Evolutionary conservation across 2,113 vertebrate species (phyloP).

Genomic region (Hypomesus transpacificus): DNA sequence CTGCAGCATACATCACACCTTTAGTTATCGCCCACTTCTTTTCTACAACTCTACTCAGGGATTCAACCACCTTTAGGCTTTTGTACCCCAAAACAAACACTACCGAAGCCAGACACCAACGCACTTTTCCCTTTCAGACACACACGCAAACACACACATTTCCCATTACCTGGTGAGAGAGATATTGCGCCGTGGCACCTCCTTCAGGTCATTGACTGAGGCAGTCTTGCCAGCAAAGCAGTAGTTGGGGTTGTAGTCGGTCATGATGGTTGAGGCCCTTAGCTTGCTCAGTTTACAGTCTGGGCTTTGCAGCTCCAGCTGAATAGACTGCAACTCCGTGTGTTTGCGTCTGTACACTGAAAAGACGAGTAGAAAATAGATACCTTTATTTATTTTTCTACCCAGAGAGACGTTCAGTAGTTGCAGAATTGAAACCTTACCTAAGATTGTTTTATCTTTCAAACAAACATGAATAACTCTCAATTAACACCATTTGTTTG

Average conservation of each 20-base stretch:
- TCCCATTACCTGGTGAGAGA: conserved; percentile 87
- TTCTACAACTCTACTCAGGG: too few relatives aligned
- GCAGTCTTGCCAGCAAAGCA: conserved; percentile 96
- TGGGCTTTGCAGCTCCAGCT: conserved; percentile 96
- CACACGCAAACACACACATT: not conserved
- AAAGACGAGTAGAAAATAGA: not conserved
- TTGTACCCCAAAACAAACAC: not conserved
- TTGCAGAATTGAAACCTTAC: too few relatives aligned
- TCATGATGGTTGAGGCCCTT: conserved; percentile 97
- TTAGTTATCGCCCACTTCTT: too few relatives aligned
- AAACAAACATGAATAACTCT: too few relatives aligned
- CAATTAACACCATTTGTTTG: too few relatives aligned
- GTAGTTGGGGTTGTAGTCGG: conserved; percentile 99
- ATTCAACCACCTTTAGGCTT: too few relatives aligned
- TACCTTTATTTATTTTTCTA: too few relatives aligned
- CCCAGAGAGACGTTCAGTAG: too few relatives aligned
- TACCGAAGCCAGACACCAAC: not conserved
- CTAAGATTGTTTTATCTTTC: too few relatives aligned
- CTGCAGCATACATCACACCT: too few relatives aligned
- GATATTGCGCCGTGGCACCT: conserved; percentile 94
- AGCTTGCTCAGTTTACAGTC: conserved; percentile 98
- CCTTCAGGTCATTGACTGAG: conserved; percentile 96
- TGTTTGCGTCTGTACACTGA: conserved; percentile 96
- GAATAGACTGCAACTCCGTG: conserved; percentile 96
- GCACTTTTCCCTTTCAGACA: not conserved